Evolutionary conservation across 2,888 invertebrate species (phyloP).

Genomic region (Himalopsyche japonica): DNA sequence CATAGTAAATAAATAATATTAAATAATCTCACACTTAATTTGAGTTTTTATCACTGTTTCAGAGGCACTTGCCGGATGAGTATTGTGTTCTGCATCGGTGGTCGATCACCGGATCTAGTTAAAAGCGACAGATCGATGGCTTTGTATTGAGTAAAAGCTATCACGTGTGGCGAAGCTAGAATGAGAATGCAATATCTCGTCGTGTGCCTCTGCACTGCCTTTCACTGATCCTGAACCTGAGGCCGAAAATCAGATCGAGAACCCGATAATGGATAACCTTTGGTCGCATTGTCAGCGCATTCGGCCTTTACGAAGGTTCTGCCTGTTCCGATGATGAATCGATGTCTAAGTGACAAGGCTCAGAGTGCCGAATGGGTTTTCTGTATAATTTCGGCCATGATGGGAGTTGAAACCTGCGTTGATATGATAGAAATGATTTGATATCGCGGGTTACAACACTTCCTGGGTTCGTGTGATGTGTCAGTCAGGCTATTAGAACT

Average conservation of each 20-base stretch:
- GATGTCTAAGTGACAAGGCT: conserved; percentile 8
- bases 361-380: conserved; percentile 28
- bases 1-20: neutral
- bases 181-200: conserved; percentile 63
- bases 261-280: conserved; percentile 59
- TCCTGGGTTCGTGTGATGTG: conserved; percentile 39
- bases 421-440: conserved; percentile 16
- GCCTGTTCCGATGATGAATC: neutral
- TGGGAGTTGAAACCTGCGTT: conserved; percentile 38
- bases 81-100: conserved; percentile 60
- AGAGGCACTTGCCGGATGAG: conserved; percentile 83
- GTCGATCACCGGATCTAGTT: conserved; percentile 38
- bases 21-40: neutral
- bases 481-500: conserved; percentile 28
- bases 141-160: conserved; percentile 36
- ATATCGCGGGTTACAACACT: conserved; percentile 35
- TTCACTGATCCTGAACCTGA: conserved; percentile 54
- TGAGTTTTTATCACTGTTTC: conserved; percentile 67
- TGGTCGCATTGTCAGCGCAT: conserved; percentile 4
- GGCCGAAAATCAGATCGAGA: conserved; percentile 62
- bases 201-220: conserved; percentile 61
- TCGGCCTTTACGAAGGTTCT: neutral
- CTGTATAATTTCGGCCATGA: conserved; percentile 33
- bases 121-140: conserved; percentile 34
- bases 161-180: conserved; percentile 38